A percentile compares a stretch with the other conserved stretches of the same genome.
These are phyloP conservation scores for Netelia melanura DNA, from an alignment of 2,888 invertebrate genomes.

Conservation along the genomic window DNA sequence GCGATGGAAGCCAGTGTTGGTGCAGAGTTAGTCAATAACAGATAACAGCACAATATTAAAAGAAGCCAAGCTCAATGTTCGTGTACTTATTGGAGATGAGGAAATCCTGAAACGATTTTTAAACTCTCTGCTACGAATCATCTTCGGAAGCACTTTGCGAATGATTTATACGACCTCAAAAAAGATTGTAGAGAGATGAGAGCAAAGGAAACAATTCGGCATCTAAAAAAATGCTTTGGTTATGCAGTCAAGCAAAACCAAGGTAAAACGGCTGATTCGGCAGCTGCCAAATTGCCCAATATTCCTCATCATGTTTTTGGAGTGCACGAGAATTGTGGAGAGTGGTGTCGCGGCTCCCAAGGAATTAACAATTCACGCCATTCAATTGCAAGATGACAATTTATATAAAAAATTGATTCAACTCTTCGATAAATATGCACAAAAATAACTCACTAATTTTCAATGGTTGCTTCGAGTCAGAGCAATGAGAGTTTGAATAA, in stretches of 20 bases:
- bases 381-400: slow-evolving; percentile 48
- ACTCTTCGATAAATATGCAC: slow-evolving; percentile 65
- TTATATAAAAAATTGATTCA: slow-evolving; percentile 56
- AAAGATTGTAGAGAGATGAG: slow-evolving; percentile 59
- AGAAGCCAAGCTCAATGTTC: slow-evolving; percentile 66
- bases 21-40: slow-evolving; percentile 60
- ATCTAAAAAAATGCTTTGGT: slow-evolving; percentile 71
- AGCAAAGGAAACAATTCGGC: slow-evolving; percentile 60
- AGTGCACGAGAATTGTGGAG: slow-evolving; percentile 68
- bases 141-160: slow-evolving; percentile 67
- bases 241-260: slow-evolving; percentile 69
- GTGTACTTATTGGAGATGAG: slow-evolving; percentile 72
- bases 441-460: slow-evolving; percentile 66
- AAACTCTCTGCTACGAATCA: slow-evolving; percentile 71
- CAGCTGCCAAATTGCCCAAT: slow-evolving; percentile 53
- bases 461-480: slow-evolving; percentile 67
- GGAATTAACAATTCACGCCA: slow-evolving; percentile 52
- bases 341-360: slow-evolving; percentile 64
- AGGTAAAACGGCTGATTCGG: slow-evolving; percentile 56
- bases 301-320: slow-evolving; percentile 69
- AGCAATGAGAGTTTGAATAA: slow-evolving; percentile 68
- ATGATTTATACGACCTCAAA: slow-evolving; percentile 67
- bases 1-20: slow-evolving; percentile 74
- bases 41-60: slow-evolving; percentile 67
- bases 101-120: slow-evolving; percentile 52